These are phyloP conservation scores for Hormaphis cornu DNA, from an alignment of 1,140 invertebrate species.

Conservation along the genomic window DNA sequence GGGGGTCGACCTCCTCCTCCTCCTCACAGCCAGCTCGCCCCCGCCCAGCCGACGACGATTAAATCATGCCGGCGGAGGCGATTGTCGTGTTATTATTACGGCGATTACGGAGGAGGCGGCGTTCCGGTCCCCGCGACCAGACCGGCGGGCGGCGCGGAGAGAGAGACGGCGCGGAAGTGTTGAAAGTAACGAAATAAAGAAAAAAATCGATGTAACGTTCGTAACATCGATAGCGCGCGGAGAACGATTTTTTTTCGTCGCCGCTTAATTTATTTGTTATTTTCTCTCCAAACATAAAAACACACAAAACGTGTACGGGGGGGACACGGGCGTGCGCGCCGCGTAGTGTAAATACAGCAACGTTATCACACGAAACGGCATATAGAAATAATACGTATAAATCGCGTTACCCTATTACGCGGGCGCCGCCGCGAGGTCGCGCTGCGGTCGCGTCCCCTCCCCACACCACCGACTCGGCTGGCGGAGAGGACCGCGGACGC, in stretches of 20 bases:
- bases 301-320: too few species aligned
- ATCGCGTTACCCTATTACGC: slow-evolving; percentile 4
- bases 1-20: not conserved
- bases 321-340: not conserved
- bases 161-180: not conserved
- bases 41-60: not conserved
- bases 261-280: too few species aligned
- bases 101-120: not conserved
- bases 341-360: too few species aligned
- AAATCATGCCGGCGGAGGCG: not conserved
- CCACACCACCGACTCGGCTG: not conserved
- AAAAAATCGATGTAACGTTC: not conserved
- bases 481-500: not conserved
- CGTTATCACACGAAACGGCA: too few species aligned
- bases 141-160: not conserved
- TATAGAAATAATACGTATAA: not conserved
- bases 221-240: not conserved
- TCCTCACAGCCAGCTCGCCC: not conserved
- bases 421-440: not conserved
- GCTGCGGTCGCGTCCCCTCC: slow-evolving; percentile 2
- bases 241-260: too few species aligned
- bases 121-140: too few species aligned
- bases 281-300: too few species aligned
- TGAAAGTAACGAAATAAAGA: too few species aligned
- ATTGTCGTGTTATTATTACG: not conserved